Evolutionary conservation across 2,888 invertebrate species (phyloP), one percentile per base, ranked within the genome.

Genomic region (Didymodactylos carnosus): DNA sequence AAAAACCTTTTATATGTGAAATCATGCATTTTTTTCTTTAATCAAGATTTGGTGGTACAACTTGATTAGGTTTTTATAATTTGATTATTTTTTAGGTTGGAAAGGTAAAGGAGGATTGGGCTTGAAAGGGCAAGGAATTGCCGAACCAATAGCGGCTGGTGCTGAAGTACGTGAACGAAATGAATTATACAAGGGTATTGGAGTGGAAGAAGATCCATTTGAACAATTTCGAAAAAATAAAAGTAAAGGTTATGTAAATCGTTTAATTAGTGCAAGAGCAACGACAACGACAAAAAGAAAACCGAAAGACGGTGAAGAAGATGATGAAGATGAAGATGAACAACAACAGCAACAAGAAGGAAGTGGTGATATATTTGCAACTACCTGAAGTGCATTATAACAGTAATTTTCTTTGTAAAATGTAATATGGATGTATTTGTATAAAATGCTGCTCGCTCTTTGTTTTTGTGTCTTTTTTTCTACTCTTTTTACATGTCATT

Each of bases 161-260:
- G 6, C 62, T 35, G 35, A 11, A 35, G 62, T 62, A 62, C 29
- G 35, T 62, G 35, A 35, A n/a, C 88, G 89, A 77, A 89, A 89
- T 79, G 94, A 97, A 83, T 90, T 91, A 86, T 97, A 92, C 84
- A 94, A 90, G 87, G 97, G 97, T 77, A 88, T 97, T 76, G 97
- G 95, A 69, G 89, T 92, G 77, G 91, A 91, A 82, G 91, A 91
- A 81, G 95, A 95, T 85, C 94, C 94, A 0, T 95, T 94, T 81
- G 95, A 95, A 84, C 92, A 92, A 85, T 95, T 94, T 85, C 88
- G 95, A 78, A 95, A 95, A 85, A 81, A 78, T 77, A 82, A 81
- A 77, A 79, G 80, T 73, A 80, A 79, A 76, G 71, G 71, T 41
- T 74, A 74, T 41, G 62, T 62, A 19, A 7, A 29, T 7, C 62